Evolutionary conservation across 2,888 invertebrate genomes (phyloP).

Genomic region (Ptychoptera contaminata): DNA sequence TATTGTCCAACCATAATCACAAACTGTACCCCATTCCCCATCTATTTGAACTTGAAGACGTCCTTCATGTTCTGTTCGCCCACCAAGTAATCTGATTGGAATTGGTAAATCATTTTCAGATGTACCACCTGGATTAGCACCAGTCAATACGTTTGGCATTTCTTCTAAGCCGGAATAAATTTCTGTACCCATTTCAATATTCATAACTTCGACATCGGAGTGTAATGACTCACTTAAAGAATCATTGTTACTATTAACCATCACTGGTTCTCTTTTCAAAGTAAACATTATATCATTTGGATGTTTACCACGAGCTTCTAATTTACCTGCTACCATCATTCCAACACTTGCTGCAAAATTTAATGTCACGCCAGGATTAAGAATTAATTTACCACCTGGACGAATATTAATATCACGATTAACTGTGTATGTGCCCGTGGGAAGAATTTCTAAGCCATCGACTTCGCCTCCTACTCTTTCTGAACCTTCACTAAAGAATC

Average conservation of each 20-base stretch:
- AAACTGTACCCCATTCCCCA: conserved; percentile 92
- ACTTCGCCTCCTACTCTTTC: conserved; percentile 80
- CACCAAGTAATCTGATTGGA: conserved; percentile 61
- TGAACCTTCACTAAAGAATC: conserved; percentile 53
- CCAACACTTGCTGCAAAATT: conserved; percentile 86
- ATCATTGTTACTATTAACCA: conserved; percentile 42
- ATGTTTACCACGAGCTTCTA: conserved; percentile 65
- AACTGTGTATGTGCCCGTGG: conserved; percentile 78
- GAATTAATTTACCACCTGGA: conserved; percentile 78
- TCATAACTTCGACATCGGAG: conserved; percentile 37
- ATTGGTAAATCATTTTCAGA: too few species aligned
- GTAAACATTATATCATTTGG: conserved; percentile 69
- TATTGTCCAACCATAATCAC: conserved; percentile 91
- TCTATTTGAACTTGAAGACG: conserved; percentile 70
- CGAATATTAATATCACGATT: conserved; percentile 87
- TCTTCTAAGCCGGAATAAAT: conserved; percentile 39
- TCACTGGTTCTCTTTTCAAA: conserved; percentile 55
- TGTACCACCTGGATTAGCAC: conserved; percentile 35
- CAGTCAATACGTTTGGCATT: conserved; percentile 13
- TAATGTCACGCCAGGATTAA: conserved; percentile 78
- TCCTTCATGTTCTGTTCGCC: conserved; percentile 68
- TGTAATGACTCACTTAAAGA: conserved; percentile 36
- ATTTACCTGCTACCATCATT: conserved; percentile 87
- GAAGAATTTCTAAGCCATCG: conserved; percentile 71
- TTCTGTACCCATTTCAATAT: conserved; percentile 42